phyloP scores from a whole-genome alignment of 2,113 vertebrate species.

The Pteruthius melanotis region DNA sequence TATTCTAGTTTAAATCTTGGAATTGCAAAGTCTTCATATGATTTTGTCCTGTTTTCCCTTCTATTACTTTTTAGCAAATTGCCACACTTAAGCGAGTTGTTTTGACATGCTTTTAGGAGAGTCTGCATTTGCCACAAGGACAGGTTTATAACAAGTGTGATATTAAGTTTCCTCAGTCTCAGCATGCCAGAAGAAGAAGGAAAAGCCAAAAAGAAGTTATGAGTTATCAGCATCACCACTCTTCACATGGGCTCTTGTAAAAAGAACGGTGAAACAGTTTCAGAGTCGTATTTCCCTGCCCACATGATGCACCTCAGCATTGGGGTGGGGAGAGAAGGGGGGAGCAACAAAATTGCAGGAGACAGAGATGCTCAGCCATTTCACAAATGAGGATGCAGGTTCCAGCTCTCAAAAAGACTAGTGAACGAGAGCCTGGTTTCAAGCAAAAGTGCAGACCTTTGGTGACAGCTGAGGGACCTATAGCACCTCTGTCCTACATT shows the following conservation, averaged over 20 bases:
- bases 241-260: not conserved
- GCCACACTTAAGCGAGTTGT: not conserved
- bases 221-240: not conserved
- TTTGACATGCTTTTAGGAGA: not conserved
- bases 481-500: too few relatives aligned
- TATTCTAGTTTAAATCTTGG: not conserved
- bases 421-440: not conserved
- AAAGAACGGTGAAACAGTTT: not conserved
- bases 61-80: not conserved
- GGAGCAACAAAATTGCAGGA: fast-evolving
- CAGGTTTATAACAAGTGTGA: not conserved
- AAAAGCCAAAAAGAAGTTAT: not conserved
- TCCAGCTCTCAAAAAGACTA: not conserved
- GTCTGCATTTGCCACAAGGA: not conserved
- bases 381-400: not conserved
- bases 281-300: not conserved
- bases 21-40: not conserved
- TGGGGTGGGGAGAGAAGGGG: not conserved
- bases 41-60: not conserved
- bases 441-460: not conserved
- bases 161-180: not conserved
- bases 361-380: not conserved
- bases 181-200: not conserved
- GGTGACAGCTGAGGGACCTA: not conserved
- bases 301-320: fast-evolving